Base-by-base conservation (phyloP, 2,797 vertebrate species). In the Phrynocephalus vlangalii region DNA sequence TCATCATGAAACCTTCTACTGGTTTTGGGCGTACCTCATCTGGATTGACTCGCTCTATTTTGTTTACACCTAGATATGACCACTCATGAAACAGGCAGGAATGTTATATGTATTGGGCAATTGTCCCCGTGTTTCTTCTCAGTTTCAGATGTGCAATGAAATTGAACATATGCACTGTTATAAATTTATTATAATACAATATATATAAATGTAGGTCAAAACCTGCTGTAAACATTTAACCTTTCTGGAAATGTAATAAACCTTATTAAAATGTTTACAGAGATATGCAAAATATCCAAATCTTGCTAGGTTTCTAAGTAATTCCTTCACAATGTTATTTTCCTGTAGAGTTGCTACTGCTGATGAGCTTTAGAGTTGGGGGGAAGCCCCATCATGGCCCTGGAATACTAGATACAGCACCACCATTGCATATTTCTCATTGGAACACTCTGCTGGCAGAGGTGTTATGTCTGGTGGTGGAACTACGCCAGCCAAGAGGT, bases 1-100 rank as follows among this genome's bases (percentile, higher is more conserved):
- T 99, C 97, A 97, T 98, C 96, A 94, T 98, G 96, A 98, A 98
- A 97, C 97, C 98, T 95, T 97, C 96, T 81, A 97, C 97, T 96
- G 98, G 96, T 96, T 95, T 97, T 94, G 97, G 97, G 96, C 97
- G 97, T 93, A 95, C 95, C 93, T 96, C 98, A 86, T 96, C 97
- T 33, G 98, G 97, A 93, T 91, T 96, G 96, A 96, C 98, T 90
- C 97, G 96, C 88, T 97, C 98, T 89, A 97, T 98, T 96, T 97
- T 99, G 96, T 97, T 98, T 92, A 96, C 98, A 90, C 96, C 97
- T 94, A 97, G 97, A 96, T 98, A 97, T 94, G 97, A 97, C 94
- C 98, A 98, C 95, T 97, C 98, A 96, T 99, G 96, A 98, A 95
- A 94, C 95, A 93, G 93, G 80, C 95, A 89, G 82, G 75, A 94